Evolutionary conservation across 2,888 invertebrate species (phyloP), one percentile per base, ranked within the genome.

Genomic region (Rutpela maculata): DNA sequence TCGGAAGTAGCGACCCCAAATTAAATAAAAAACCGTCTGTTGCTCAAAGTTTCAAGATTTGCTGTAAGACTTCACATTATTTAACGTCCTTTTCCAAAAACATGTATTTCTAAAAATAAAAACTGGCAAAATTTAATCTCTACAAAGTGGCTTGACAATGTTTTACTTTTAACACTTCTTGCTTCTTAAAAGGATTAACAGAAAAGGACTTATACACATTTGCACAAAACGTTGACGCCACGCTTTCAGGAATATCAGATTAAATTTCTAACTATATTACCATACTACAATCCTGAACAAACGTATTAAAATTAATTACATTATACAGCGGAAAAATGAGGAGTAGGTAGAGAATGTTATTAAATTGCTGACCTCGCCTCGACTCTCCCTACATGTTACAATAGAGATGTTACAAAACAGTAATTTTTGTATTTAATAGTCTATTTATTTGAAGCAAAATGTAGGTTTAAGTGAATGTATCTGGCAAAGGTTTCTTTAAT

Each of bases 391-490:
- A 35, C 18, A 31, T n/a, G 9, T 19, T 43, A 65, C 65, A 65
- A 65, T 65, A 11, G 35, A 18, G 43, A 18, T 43, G 10, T 65
- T 65, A 65, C 65, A 65, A 65, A 65, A 65, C 65, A 22, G 19
- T 62, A 31, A 65, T 65, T 65, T 65, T 65, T 19, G 65, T 65
- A 50, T 65, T 38, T 65, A 43, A 38, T 65, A 65, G 18, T 65
- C 65, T 65, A 59, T 59, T 56, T 57, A 69, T 50, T 69, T 31
- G 5, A 57, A 10, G 69, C 26, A 69, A 69, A 69, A 69, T 69
- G 35, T 69, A 57, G 69, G 56, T 38, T 57, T 57, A 26, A 68
- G 69, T 69, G 69, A 69, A 69, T 57, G 69, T 56, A 35, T 57
- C 57, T 43, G 18, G 55, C 18, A 56, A 66, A 69, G 18, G 57